Conservation (phyloP, 35 echinoderm and acorn worm species). For the Lytechinus pictus region DNA sequence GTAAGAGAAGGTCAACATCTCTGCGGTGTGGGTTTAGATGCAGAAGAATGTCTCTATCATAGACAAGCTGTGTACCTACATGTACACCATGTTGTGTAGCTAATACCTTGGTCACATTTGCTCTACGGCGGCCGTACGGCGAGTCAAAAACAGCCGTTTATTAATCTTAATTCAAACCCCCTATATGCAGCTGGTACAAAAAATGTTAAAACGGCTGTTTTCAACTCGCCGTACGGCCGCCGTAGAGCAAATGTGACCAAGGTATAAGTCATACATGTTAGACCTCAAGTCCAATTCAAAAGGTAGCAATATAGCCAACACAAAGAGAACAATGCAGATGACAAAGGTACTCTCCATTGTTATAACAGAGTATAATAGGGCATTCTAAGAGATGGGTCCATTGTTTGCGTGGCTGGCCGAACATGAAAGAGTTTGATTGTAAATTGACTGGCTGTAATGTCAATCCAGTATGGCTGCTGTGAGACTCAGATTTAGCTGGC, state of each 20-base stretch:
- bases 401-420: conserved; percentile 3
- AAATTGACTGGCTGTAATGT: background rate
- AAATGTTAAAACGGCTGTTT: too few relatives aligned
- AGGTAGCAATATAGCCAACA: background rate
- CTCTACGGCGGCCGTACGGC: too few relatives aligned
- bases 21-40: conserved; percentile 19
- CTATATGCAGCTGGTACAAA: too few relatives aligned
- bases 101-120: too few relatives aligned
- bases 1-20: background rate
- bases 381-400: background rate
- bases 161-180: too few relatives aligned
- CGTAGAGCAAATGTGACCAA: too few relatives aligned
- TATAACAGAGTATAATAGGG: background rate
- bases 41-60: conserved; percentile 14
- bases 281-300: conserved; percentile 8
- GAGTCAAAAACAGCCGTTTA: too few relatives aligned
- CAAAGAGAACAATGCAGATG: conserved; percentile 1
- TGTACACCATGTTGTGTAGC: too few relatives aligned
- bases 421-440: background rate
- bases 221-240: too few relatives aligned
- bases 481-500: background rate
- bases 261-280: too few relatives aligned
- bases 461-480: background rate
- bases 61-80: background rate
- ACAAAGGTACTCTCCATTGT: background rate